Base-by-base conservation (phyloP, 1,140 invertebrate genomes). In the Cyclina sinensis region DNA sequence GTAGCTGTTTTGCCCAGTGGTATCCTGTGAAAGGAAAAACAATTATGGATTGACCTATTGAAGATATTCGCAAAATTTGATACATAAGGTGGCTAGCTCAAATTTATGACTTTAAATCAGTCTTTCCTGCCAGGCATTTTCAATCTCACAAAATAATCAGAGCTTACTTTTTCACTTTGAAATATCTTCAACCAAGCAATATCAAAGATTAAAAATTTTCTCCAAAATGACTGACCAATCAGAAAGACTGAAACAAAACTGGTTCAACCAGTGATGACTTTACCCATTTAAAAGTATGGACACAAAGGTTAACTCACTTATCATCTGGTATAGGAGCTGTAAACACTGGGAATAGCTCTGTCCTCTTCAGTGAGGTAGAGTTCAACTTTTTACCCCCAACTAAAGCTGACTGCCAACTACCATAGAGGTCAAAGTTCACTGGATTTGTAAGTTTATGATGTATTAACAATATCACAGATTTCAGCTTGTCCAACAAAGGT, bases 401-500 rank as follows among this genome's bases (percentile, higher is more conserved):
- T 21, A 96, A 78, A n/a, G 96, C 96, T 79, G 94, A 93, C 68
- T 92, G 92, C 93, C 97, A 96, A 89, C 96, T 96, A 86, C 96
- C 95, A 95, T 98, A 98, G n/a, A 98, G 96, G 94, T 99, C 98
- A 43, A 99, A 92, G 24, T 95, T 96, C 43, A 99, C 96, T 59
- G 97, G 94, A 82, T 96, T 97, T 27, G 97, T 94, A 18, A 99
- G 94, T 93, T 99, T 98, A 93, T 98, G 97, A 89, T 97, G 96
- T 0, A 99, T 94, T 16, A 98, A 95, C 27, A 99, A 94, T 3
- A 97, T 97, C 92, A 98, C 96, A 59, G 97, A 96, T 37, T 96
- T 97, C 30, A 99, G 95, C 95, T 97, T 97, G 86, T 99, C 99
- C n/a, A 99, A 96, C 79, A 98, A 94, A 37, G 98, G 97, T 86